These are phyloP conservation scores for Agrotis ipsilon DNA, from an alignment of 2,888 invertebrate genomes.

Conservation along the genomic window DNA sequence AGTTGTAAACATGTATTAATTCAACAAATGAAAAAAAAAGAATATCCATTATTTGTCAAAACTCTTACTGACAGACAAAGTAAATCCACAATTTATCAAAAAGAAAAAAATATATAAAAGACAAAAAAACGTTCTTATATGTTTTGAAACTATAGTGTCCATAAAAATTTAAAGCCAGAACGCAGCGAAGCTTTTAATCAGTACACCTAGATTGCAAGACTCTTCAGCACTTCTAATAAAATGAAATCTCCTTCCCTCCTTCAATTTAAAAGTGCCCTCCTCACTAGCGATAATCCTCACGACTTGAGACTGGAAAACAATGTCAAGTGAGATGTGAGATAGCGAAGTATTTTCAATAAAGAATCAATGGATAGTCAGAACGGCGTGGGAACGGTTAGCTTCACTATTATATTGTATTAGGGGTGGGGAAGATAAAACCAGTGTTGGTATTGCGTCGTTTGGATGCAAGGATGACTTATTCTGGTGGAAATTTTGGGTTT, in stretches of 20 bases:
- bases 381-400: conserved; percentile 70
- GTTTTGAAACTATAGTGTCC: too few species aligned
- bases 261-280: neutral
- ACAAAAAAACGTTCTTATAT: too few species aligned
- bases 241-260: neutral
- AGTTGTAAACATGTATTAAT: too few species aligned
- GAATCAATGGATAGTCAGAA: conserved; percentile 70
- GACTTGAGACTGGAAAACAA: conserved; percentile 44
- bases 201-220: neutral
- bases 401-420: conserved; percentile 75
- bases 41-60: too few species aligned
- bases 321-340: conserved; percentile 49
- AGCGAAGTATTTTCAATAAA: conserved; percentile 68
- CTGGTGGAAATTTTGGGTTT: conserved; percentile 40
- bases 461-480: conserved; percentile 56
- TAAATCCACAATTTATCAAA: too few species aligned
- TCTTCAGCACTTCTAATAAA: conserved; percentile 13
- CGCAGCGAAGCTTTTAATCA: neutral
- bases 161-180: neutral
- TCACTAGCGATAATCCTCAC: conserved; percentile 26
- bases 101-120: too few species aligned
- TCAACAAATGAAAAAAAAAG: too few species aligned
- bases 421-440: conserved; percentile 72
- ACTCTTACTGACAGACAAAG: too few species aligned
- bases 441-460: conserved; percentile 59